phyloP scores from a whole-genome alignment of 2,888 invertebrate genomes.

The Plutella xylostella region DNA sequence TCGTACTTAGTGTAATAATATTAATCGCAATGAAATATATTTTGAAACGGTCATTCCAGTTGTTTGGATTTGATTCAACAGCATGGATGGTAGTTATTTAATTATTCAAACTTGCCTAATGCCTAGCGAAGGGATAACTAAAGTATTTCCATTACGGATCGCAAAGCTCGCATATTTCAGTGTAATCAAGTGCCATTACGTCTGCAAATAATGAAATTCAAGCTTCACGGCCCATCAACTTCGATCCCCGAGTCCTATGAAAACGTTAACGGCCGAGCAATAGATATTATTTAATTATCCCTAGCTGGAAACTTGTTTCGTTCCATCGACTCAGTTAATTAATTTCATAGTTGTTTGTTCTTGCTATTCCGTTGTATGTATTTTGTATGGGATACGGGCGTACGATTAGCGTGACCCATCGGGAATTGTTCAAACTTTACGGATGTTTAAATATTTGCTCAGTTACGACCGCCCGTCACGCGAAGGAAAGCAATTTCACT shows the following conservation, averaged over 20 bases:
- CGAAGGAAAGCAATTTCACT: conserved; percentile 17
- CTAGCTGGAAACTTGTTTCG: not conserved
- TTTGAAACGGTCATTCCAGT: too few species aligned
- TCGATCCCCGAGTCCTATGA: not conserved
- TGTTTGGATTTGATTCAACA: too few species aligned
- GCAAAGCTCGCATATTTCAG: too few species aligned
- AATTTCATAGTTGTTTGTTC: not conserved
- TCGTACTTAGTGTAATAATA: too few species aligned
- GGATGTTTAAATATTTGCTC: conserved; percentile 29
- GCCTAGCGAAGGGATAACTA: too few species aligned
- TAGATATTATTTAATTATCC: conserved; percentile 1
- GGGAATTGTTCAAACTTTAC: conserved; percentile 17
- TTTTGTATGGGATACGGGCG: not conserved
- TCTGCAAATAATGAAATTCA: not conserved
- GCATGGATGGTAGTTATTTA: too few species aligned
- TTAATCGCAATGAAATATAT: too few species aligned
- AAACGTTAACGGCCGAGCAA: not conserved
- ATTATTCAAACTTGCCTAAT: too few species aligned
- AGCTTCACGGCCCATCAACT: not conserved
- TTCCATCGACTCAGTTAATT: not conserved
- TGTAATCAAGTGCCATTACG: not conserved
- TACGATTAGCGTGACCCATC: not conserved
- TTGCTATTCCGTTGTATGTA: not conserved
- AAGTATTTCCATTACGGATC: too few species aligned
- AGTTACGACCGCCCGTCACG: conserved; percentile 32